Base-by-base conservation (phyloP, 2,113 vertebrate genomes). In the Oncorhynchus clarkii region DNA sequence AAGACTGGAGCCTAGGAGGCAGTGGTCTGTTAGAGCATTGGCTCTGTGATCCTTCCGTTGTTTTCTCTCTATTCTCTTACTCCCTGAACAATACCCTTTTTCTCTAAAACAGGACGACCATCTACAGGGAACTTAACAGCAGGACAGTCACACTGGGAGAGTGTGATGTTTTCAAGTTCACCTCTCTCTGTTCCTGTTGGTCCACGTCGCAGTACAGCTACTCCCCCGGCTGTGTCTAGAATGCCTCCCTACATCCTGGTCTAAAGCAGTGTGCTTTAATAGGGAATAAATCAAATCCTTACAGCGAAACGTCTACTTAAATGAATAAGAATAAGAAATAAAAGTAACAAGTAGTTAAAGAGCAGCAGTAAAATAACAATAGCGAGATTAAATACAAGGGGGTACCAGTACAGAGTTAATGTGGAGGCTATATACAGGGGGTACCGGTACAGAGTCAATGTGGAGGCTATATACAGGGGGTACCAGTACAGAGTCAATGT, bases 21-120 rank as follows among this genome's bases (percentile, higher is more conserved):
- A 54, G 80, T 31, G 81, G 84, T 92, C 80, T 68, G 78, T 86
- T 84, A 74, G 84, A 77, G 68, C 74, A 83, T 85, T 88, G 81
- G 82, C 75, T 85, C 78, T 86, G 74, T 84, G 87, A 90, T 89
- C 81, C 82, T 88, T 87, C 85, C 78, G 90, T 90, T 91, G 88
- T 91, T 86, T 91, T 82, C 82, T 84, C 75, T 5, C 49, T 51
- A 16, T 51, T 51, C 51, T 54, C 51, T 54, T 80, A 73, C 81
- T 82, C 70, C 57, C 72, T 69, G 45, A 64, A 70, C 34, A 31
- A 70, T 57, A 67, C 75, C 83, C 39, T 49, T 59, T 29, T 29
- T 31, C 82, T 86, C 88, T 85, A 81, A 84, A 86, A 49, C 73
- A 67, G 3, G 54, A 82, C 75, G 67, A 75, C 3, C 14, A 54